Percentiles rank a stretch among this genome's conserved stretches.
Evolutionary conservation across 2,888 invertebrate genomes (phyloP).

Genomic region (Agrypnus murinus): DNA sequence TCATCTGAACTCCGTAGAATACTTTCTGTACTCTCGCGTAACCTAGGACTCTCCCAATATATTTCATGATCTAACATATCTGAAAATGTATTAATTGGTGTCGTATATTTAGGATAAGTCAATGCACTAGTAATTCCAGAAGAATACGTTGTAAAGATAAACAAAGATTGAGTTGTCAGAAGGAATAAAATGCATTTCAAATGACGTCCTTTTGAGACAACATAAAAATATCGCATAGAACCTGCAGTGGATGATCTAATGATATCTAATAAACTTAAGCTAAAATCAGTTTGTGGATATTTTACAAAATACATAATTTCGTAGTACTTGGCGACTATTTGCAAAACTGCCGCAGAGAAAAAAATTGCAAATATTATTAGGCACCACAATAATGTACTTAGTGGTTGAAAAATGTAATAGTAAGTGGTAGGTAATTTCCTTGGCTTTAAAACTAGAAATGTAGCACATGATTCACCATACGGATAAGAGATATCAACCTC

Average conservation of each 20-base stretch:
- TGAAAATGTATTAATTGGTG: slow-evolving; percentile 38
- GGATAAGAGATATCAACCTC: slow-evolving; percentile 22
- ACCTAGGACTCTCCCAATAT: slow-evolving; percentile 45
- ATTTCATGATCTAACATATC: slow-evolving; percentile 55
- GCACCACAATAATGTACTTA: slow-evolving; percentile 33
- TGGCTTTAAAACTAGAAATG: slow-evolving; percentile 55
- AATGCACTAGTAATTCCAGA: slow-evolving; percentile 46
- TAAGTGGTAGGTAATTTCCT: slow-evolving; percentile 19
- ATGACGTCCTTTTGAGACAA: background rate
- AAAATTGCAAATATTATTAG: slow-evolving; percentile 13
- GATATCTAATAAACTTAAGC: slow-evolving; percentile 11
- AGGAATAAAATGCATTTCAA: slow-evolving; percentile 29
- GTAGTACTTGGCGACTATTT: slow-evolving; percentile 14
- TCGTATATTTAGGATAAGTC: slow-evolving; percentile 33
- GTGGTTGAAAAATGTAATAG: slow-evolving; percentile 43
- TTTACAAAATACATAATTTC: background rate
- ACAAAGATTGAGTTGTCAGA: slow-evolving; percentile 26
- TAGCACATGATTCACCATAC: slow-evolving; percentile 51
- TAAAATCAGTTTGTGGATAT: slow-evolving; percentile 27
- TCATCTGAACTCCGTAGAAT: background rate
- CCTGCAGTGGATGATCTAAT: slow-evolving; percentile 22
- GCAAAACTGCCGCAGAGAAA: slow-evolving; percentile 4
- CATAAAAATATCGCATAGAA: slow-evolving; percentile 15
- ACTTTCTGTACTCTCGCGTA: background rate
- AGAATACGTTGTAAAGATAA: slow-evolving; percentile 41